A percentile compares a stretch with the other conserved stretches of the same genome.
These are phyloP conservation scores for Oceanodroma leucorhoa DNA, from an alignment of 2,797 vertebrate species.

Conservation along the genomic window DNA sequence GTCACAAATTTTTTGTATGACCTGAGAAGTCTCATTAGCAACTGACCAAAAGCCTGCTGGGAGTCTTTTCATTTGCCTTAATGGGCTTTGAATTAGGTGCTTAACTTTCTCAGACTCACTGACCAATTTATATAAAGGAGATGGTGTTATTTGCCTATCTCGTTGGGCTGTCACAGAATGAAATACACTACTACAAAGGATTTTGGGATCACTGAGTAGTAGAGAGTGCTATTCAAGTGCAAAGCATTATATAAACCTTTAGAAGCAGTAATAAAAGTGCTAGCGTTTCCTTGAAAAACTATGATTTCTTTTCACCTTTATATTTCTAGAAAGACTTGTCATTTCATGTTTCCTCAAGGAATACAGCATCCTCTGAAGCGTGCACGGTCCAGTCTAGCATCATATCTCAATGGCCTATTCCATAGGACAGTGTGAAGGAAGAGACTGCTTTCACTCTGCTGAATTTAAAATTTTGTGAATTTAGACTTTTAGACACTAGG, in stretches of 20 bases:
- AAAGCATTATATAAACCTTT: constrained; percentile 33
- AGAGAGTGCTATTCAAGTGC: constrained; percentile 6
- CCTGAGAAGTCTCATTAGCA: constrained; percentile 40
- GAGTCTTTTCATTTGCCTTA: constrained; percentile 57
- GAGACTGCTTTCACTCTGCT: neutral
- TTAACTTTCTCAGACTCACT: constrained; percentile 49
- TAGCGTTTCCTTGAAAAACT: constrained; percentile 4
- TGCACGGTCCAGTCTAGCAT: neutral
- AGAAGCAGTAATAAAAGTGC: constrained; percentile 37
- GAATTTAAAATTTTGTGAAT: neutral
- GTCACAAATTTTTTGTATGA: constrained; percentile 53
- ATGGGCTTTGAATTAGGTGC: constrained; percentile 56
- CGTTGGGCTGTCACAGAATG: constrained; percentile 5
- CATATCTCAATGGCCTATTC: neutral
- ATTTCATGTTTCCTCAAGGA: neutral
- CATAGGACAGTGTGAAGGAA: neutral
- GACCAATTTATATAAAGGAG: constrained; percentile 46
- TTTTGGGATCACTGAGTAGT: constrained; percentile 21
- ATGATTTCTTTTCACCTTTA: constrained; percentile 20
- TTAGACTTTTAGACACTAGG: neutral
- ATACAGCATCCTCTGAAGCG: neutral
- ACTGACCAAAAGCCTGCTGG: constrained; percentile 50
- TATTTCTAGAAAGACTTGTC: neutral
- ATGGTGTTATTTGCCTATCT: constrained; percentile 30
- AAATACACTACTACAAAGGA: constrained; percentile 15